Percentiles rank a stretch among this genome's conserved stretches.
Evolutionary conservation across 2,797 vertebrate genomes (phyloP).

Genomic region (Hydrophis major): DNA sequence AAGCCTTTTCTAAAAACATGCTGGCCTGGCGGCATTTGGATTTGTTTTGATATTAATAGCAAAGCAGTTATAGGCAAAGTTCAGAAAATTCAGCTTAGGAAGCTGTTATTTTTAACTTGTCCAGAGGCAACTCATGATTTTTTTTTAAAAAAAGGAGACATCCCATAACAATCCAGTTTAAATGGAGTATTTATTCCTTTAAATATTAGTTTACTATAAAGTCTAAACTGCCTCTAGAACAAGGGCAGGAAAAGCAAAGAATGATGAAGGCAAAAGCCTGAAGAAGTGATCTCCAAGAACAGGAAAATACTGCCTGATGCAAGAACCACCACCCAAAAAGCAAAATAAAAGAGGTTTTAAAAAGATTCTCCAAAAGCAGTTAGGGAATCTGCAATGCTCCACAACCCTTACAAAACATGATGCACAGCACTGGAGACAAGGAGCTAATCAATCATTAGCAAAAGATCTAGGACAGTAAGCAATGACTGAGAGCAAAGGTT

Average conservation of each 20-base stretch:
- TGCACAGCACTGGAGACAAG: constrained; percentile 40
- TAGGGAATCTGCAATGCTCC: constrained; percentile 46
- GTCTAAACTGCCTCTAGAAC: constrained; percentile 45
- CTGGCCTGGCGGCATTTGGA: constrained; percentile 47
- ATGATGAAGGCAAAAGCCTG: constrained; percentile 55
- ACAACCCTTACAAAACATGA: constrained; percentile 23
- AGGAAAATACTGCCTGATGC: constrained; percentile 48
- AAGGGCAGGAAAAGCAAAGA: constrained; percentile 53
- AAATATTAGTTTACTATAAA: constrained; percentile 52
- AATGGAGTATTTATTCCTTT: constrained; percentile 58
- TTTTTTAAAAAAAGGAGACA: not conserved
- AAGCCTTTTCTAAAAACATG: constrained; percentile 65
- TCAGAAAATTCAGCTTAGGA: constrained; percentile 56
- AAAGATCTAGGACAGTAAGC: constrained; percentile 44
- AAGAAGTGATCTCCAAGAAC: constrained; percentile 57
- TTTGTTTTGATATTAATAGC: constrained; percentile 63
- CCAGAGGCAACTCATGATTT: constrained; percentile 28
- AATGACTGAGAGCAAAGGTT: constrained; percentile 6
- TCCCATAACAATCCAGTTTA: constrained; percentile 55
- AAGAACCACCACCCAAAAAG: constrained; percentile 72
- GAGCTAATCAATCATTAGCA: constrained; percentile 34
- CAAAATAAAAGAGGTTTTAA: constrained; percentile 53
- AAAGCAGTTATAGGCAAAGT: constrained; percentile 65
- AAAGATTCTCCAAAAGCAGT: constrained; percentile 61
- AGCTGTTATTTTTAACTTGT: constrained; percentile 54